Evolutionary conservation across 1,140 invertebrate genomes (phyloP), one percentile per base, ranked within the genome.

Genomic region (Leptoteleia sp.): DNA sequence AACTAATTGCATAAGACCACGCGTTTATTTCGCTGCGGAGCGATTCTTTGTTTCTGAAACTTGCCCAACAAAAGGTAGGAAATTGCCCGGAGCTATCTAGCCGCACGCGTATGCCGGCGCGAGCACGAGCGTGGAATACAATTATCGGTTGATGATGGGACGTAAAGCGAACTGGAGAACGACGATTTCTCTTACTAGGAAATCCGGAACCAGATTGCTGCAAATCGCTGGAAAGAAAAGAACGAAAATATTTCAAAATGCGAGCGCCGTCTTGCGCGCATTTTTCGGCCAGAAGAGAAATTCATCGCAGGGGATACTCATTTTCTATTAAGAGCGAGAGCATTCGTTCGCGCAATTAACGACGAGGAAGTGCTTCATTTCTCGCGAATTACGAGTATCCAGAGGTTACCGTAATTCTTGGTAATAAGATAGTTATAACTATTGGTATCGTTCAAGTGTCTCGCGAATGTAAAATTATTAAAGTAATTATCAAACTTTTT

Each of bases 1-100:
- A 88, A 84, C 81, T 87, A 88, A 88, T 88, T 87, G 84, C 86
- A 87, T 85, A 84, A 85, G 83, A 82, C 75, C 79, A 81, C 70
- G 77, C 84, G 81, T 84, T 87, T 84, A 82, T 85, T 84, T 85
- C 76, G 64, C 71, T 76, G 77, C 62, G 33, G 40, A 38, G 62
- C 62, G 68, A 52, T 76, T 81, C 77, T 75, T 81, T 76, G 68
- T 50, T 68, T 70, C 54, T 77, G 70, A 79, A 72, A 82, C 82
- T 82, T 79, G 76, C 68, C 68, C 72, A 81, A 84, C 82, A n/a
- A 82, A 85, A 83, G 80, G 80, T 81, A 80, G 82, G 81, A 82
- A 84, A 85, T 84, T 83, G 79, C 80, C 57, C 31, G 31, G 22
- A 57, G 70, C 62, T 72, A 76, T 80, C 71, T 59, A 62, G 64